A percentile compares a stretch with the other conserved stretches of the same genome.
Conservation (phyloP, 1,140 invertebrate species). For the Phocides pigmalion region DNA sequence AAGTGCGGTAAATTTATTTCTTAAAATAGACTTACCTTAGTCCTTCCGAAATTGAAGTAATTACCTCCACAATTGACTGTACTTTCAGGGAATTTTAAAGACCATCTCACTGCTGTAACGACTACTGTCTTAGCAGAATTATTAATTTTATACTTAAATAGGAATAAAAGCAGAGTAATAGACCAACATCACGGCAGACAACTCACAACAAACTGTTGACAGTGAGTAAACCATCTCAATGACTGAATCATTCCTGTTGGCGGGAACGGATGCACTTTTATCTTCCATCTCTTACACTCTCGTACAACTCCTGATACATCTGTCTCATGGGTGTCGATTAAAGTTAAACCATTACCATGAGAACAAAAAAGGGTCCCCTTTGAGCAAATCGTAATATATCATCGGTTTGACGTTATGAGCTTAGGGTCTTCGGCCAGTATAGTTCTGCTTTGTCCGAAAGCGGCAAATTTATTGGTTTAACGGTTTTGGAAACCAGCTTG, state of each 20-base stretch:
- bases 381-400: slow-evolving; percentile 82
- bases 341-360: slow-evolving; percentile 78
- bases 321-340: slow-evolving; percentile 67
- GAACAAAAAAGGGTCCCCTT: slow-evolving; percentile 83
- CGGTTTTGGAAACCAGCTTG: slow-evolving; percentile 21
- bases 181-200: slow-evolving; percentile 50
- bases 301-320: slow-evolving; percentile 30
- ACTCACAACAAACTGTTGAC: slow-evolving; percentile 76
- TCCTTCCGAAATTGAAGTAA: too few relatives aligned
- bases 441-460: slow-evolving; percentile 67
- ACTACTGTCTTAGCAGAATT: too few relatives aligned
- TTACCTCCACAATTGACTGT: too few relatives aligned
- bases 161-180: too few relatives aligned
- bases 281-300: slow-evolving; percentile 49
- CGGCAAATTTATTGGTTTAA: slow-evolving; percentile 68
- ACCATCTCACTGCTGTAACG: too few relatives aligned
- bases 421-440: slow-evolving; percentile 63
- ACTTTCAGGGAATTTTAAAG: too few relatives aligned
- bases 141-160: too few relatives aligned
- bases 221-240: slow-evolving; percentile 67
- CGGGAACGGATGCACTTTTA: slow-evolving; percentile 69
- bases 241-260: slow-evolving; percentile 73
- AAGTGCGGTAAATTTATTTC: too few relatives aligned
- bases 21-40: too few relatives aligned
- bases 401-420: slow-evolving; percentile 77